phyloP scores from a whole-genome alignment of 2,113 vertebrate species.

The Gopherus evgoodei region DNA sequence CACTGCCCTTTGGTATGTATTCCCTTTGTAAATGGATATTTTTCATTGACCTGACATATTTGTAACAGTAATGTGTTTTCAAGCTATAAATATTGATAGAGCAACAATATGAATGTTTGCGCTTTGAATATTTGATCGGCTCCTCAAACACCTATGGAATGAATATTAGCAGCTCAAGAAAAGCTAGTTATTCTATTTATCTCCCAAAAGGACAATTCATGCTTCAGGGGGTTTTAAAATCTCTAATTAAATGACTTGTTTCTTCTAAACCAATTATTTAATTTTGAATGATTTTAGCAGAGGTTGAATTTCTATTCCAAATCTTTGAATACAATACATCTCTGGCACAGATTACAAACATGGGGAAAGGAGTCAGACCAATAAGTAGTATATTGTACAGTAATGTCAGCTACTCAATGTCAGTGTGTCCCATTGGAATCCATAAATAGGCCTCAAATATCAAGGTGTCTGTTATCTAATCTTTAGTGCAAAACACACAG shows the following conservation, averaged over 20 bases:
- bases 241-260: constrained; percentile 31
- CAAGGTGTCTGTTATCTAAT: background rate
- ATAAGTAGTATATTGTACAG: background rate
- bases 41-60: constrained; percentile 67
- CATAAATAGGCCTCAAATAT: background rate
- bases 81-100: constrained; percentile 75
- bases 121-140: constrained; percentile 70
- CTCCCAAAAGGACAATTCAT: constrained; percentile 3
- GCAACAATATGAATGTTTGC: constrained; percentile 58
- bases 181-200: constrained; percentile 12
- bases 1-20: constrained; percentile 51
- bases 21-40: constrained; percentile 63
- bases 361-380: background rate
- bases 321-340: background rate
- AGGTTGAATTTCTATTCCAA: constrained; percentile 15
- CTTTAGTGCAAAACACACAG: background rate
- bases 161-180: constrained; percentile 35
- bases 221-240: background rate
- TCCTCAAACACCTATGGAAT: constrained; percentile 58
- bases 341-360: background rate
- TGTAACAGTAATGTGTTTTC: constrained; percentile 67
- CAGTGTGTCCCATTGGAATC: background rate
- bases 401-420: background rate
- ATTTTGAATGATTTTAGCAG: constrained; percentile 47
- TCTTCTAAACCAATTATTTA: constrained; percentile 40